Evolutionary conservation across 2,888 invertebrate species (phyloP).

Genomic region (Patella pellucida): DNA sequence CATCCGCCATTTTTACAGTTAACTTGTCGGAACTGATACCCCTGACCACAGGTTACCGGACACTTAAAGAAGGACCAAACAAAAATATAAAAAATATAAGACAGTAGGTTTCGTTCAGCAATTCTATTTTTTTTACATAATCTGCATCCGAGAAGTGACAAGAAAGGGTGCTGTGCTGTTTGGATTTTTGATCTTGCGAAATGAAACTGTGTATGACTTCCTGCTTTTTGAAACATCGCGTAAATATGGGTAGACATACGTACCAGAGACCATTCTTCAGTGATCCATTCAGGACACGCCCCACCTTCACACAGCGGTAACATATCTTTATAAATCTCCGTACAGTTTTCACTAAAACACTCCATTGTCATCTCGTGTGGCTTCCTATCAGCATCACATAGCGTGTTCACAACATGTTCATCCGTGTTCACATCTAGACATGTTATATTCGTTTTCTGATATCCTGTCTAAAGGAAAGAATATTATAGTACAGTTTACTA

Average conservation of each 20-base stretch:
- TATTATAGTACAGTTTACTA: not conserved
- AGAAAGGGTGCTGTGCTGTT: too few species aligned
- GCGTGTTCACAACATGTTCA: not conserved
- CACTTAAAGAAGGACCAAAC: conserved; percentile 76
- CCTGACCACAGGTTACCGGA: conserved; percentile 85
- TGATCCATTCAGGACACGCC: conserved; percentile 8
- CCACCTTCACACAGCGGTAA: not conserved
- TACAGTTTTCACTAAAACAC: conserved; percentile 13
- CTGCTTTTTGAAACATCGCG: not conserved
- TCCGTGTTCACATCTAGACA: conserved; percentile 9
- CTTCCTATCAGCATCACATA: not conserved
- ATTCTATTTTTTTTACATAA: too few species aligned
- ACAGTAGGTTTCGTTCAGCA: too few species aligned
- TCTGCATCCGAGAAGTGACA: too few species aligned
- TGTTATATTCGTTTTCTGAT: conserved; percentile 14
- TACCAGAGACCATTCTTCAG: conserved; percentile 18
- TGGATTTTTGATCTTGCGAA: too few species aligned
- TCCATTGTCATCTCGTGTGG: conserved; percentile 2
- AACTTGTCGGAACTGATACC: conserved; percentile 40
- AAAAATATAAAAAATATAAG: too few species aligned
- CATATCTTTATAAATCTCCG: not conserved
- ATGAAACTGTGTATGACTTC: not conserved
- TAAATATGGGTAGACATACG: conserved; percentile 5
- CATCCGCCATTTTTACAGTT: conserved; percentile 73
- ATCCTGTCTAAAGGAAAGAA: conserved; percentile 23